These are phyloP conservation scores for Saguinus imperator DNA, from an alignment of 2,113 vertebrate species.

Conservation along the genomic window DNA sequence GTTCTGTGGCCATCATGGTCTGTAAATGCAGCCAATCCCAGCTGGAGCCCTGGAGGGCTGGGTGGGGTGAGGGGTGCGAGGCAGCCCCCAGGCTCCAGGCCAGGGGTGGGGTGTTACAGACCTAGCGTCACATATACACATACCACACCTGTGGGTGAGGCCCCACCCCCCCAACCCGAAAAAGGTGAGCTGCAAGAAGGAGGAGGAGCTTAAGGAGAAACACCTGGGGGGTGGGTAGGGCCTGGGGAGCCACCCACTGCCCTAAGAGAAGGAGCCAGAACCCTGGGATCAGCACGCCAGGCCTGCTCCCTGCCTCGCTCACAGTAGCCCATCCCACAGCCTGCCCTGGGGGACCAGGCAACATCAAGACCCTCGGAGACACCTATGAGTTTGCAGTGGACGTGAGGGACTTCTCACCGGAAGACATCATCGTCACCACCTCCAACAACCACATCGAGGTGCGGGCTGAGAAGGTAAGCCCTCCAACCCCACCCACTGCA, in stretches of 20 bases:
- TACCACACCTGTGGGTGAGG: no score
- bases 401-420: slow-evolving; percentile 94
- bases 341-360: slow-evolving; percentile 84
- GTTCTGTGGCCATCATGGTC: neutral
- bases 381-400: slow-evolving; percentile 97
- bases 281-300: neutral
- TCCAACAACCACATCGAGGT: slow-evolving; percentile 99
- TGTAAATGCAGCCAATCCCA: no score
- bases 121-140: accelerated
- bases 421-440: slow-evolving; percentile 97
- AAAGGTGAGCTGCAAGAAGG: neutral
- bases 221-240: neutral
- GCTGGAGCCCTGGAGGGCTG: neutral
- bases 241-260: neutral
- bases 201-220: no score
- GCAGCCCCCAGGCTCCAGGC: neutral
- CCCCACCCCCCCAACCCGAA: accelerated
- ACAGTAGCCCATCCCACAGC: slow-evolving; percentile 70
- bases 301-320: neutral
- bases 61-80: neutral
- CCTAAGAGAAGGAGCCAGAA: neutral
- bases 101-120: no score
- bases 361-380: slow-evolving; percentile 93
- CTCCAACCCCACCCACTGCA: accelerated
- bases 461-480: slow-evolving; percentile 94